Conservation (phyloP, 2,113 vertebrate genomes). For the Anhinga anhinga region DNA sequence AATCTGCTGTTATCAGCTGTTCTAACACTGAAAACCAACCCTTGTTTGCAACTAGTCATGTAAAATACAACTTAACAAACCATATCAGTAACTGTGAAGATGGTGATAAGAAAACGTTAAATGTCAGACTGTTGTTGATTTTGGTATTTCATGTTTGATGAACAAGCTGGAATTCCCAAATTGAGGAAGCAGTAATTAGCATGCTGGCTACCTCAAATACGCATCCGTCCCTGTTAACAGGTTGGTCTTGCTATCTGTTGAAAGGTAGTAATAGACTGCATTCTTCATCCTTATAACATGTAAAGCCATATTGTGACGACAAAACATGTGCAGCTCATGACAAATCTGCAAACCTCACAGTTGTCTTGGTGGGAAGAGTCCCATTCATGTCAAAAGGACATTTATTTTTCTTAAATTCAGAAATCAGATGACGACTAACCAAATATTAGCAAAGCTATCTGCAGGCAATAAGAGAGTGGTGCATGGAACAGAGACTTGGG, state of each 20-base stretch:
- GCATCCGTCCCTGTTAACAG: neutral
- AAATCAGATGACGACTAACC: neutral
- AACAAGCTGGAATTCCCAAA: neutral
- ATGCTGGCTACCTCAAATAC: neutral
- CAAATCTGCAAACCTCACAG: neutral
- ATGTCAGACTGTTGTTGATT: neutral
- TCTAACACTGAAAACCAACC: neutral
- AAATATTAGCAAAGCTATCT: neutral
- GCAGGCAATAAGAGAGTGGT: neutral
- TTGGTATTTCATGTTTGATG: neutral
- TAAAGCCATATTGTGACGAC: neutral
- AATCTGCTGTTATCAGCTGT: conserved; percentile 9
- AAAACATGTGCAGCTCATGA: neutral
- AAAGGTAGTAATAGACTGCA: neutral
- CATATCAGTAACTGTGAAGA: neutral
- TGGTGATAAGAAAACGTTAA: neutral
- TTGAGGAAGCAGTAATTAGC: neutral
- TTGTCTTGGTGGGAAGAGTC: neutral
- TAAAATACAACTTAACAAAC: neutral
- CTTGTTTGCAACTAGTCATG: neutral
- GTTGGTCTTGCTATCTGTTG: neutral
- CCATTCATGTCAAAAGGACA: neutral
- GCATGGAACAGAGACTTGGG: neutral
- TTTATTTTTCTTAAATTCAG: neutral
- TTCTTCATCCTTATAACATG: neutral